These are phyloP conservation scores for Macroramphosus scolopax DNA, from an alignment of 2,797 vertebrate species.

Conservation along the genomic window DNA sequence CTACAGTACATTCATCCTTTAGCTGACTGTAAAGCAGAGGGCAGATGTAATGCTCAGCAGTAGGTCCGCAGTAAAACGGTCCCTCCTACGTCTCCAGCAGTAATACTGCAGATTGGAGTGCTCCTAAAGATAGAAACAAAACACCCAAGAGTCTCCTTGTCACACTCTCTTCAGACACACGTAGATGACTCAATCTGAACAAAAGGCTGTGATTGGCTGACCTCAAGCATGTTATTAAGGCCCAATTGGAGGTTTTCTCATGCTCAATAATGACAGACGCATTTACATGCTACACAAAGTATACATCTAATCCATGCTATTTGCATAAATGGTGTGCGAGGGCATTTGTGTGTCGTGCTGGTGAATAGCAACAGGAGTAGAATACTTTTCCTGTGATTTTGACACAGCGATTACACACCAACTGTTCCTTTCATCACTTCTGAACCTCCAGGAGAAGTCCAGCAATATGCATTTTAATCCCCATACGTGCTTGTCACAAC, in stretches of 20 bases:
- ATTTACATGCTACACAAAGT: constrained; percentile 73
- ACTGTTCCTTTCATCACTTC: constrained; percentile 62
- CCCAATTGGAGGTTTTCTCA: constrained; percentile 62
- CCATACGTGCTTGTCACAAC: constrained; percentile 35
- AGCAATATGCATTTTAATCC: constrained; percentile 42
- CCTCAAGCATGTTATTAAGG: constrained; percentile 67
- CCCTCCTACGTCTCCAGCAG: constrained; percentile 48
- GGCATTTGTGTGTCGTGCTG: constrained; percentile 26
- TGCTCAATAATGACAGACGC: constrained; percentile 57
- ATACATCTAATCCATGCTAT: constrained; percentile 68
- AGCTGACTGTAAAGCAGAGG: constrained; percentile 30
- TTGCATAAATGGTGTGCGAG: constrained; percentile 57
- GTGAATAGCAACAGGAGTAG: constrained; percentile 48
- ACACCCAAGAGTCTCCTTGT: constrained; percentile 66
- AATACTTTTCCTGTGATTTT: constrained; percentile 58
- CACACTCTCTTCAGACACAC: constrained; percentile 61
- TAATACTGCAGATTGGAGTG: constrained; percentile 64
- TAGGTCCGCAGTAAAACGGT: constrained; percentile 49
- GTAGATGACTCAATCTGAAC: constrained; percentile 72
- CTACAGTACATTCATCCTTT: constrained; percentile 25
- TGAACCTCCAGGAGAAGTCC: no score
- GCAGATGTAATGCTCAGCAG: constrained; percentile 56
- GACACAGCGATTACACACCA: constrained; percentile 58
- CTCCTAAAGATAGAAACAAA: constrained; percentile 65
- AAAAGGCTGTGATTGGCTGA: constrained; percentile 70